A percentile compares a stretch with the other conserved stretches of the same genome.
Conservation (phyloP, 2,888 invertebrate species). For the Cataglyphis cursor region DNA sequence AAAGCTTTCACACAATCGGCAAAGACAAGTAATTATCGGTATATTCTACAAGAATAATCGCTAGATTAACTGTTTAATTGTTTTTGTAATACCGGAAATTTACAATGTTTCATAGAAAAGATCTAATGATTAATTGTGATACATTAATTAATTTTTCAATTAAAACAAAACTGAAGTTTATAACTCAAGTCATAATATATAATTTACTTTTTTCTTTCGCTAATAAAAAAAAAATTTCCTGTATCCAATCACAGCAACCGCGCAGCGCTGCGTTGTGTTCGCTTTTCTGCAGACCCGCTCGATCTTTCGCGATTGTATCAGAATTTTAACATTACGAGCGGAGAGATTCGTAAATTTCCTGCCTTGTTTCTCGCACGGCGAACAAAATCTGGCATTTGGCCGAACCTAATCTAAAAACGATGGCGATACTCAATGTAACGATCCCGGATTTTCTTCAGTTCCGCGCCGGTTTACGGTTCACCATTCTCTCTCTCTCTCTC, state of each 20-base stretch:
- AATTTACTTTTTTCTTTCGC: background rate
- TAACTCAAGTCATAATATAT: background rate
- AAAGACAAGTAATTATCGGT: constrained; percentile 20
- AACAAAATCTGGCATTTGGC: constrained; percentile 54
- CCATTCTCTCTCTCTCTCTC: constrained; percentile 9
- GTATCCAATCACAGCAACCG: background rate
- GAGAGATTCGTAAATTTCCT: constrained; percentile 17
- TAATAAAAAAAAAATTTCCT: constrained; percentile 19
- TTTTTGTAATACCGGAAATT: background rate
- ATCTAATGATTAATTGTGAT: background rate
- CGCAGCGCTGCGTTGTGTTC: background rate
- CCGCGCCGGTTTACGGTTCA: constrained; percentile 33
- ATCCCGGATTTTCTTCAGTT: constrained; percentile 59
- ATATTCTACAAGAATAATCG: constrained; percentile 1
- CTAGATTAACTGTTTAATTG: background rate
- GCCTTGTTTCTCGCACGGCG: constrained; percentile 27
- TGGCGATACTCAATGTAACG: constrained; percentile 64
- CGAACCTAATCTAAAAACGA: constrained; percentile 70
- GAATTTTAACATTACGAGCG: constrained; percentile 29
- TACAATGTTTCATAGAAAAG: background rate
- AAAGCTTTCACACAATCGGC: constrained; percentile 16
- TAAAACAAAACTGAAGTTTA: background rate
- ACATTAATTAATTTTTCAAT: background rate
- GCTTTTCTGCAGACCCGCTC: background rate
- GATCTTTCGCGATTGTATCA: constrained; percentile 20